Base-by-base conservation (phyloP, 2,888 invertebrate species). In the Temnothorax unifasciatus region DNA sequence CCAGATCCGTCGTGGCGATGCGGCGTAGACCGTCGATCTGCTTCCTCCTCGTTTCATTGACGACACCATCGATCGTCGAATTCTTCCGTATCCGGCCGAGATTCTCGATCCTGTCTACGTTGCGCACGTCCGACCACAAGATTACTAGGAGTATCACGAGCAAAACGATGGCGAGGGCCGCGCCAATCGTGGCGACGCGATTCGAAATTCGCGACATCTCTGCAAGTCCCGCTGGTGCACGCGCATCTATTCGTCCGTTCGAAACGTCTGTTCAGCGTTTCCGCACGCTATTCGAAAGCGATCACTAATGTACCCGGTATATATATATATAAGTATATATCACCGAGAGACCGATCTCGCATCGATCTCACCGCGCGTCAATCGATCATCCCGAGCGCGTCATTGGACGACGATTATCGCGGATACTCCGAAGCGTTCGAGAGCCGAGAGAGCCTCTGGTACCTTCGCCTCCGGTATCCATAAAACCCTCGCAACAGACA, bases 171-270 rank as follows among this genome's bases (percentile, higher is more conserved):
- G 89, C 88, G 44, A 93, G 64, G 11, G 79, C 83, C 59, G 92
- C 92, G 54, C 90, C 92, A 66, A 89, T 77, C 13, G 88, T 88
- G 54, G 87, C 88, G 64, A 87, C 87, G 77, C 92, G 92, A 87
- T 83, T 91, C 82, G 89, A 86, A 84, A 90, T 85, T 64, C 91
- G 90, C 89, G 92, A 91, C 92, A 92, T 92, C 79, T 84, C 90
- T 90, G 73, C 47, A 41, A 57, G 15, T 52, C 79, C 47, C 63
- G 54, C 82, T 54, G 50, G 59, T 64, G 71, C 73, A 64, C 52
- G 76, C 68, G 73, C 77, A 75, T 76, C 71, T 69, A 83, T 82
- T 44, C 75, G 50, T 29, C 29, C 75, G 25, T 38, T 74, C 57
- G 34, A 54, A 41, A 54, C 50, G 64, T 63, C 52, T 3, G 41